phyloP scores from a whole-genome alignment of 2,113 vertebrate species.

The Gnathonemus echidnorhynchus region DNA sequence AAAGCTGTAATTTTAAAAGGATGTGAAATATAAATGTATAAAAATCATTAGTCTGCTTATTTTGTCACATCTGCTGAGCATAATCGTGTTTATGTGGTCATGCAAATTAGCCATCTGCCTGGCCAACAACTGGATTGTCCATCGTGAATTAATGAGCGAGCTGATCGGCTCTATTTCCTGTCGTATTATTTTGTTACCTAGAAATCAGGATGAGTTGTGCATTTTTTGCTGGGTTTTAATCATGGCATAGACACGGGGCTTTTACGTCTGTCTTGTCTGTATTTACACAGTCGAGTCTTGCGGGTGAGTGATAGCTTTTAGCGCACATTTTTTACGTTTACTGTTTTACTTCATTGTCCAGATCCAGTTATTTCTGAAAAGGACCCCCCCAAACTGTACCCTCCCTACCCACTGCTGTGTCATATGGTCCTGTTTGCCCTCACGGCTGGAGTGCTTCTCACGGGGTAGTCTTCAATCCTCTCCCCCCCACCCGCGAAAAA shows the following conservation, averaged over 20 bases:
- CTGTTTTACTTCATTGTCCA: not conserved
- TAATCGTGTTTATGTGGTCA: constrained; percentile 16
- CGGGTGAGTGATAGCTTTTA: not conserved
- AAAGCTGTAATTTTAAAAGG: not conserved
- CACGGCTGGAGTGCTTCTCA: not conserved
- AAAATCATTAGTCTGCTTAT: constrained; percentile 12
- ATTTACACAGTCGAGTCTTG: not conserved
- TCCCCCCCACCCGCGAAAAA: not conserved
- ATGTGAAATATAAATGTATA: not conserved
- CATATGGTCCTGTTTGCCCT: not conserved
- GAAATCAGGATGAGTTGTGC: not conserved
- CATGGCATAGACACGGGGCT: not conserved
- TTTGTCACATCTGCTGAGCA: constrained; percentile 16
- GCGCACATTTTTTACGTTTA: not conserved
- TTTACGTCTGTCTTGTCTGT: not conserved
- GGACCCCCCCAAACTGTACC: not conserved
- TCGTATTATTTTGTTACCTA: not conserved
- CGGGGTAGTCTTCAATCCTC: not conserved
- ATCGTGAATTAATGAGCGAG: not conserved
- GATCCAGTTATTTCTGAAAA: not conserved
- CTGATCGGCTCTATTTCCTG: not conserved
- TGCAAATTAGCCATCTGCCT: constrained; percentile 21
- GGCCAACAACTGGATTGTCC: constrained; percentile 12
- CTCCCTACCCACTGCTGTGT: not conserved
- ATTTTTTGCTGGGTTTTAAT: not conserved